Evolutionary conservation across 2,888 invertebrate genomes (phyloP).

Genomic region (Lithophane socia): DNA sequence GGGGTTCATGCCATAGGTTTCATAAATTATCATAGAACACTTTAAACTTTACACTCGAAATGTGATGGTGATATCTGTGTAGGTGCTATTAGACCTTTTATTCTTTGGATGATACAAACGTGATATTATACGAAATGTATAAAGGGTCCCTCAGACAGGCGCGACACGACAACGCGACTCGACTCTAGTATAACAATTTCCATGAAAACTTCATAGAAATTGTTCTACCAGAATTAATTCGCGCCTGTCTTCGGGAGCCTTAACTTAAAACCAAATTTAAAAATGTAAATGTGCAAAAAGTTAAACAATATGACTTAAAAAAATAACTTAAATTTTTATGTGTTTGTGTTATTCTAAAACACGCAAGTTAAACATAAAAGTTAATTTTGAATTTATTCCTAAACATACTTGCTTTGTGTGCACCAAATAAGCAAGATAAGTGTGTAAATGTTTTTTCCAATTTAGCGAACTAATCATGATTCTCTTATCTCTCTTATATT

Average conservation of each 20-base stretch:
- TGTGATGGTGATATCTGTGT: not conserved
- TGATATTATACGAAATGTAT: not conserved
- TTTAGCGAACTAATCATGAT: constrained; percentile 23
- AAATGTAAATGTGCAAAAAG: too few relatives aligned
- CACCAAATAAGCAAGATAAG: not conserved
- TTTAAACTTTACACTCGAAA: not conserved
- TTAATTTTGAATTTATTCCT: not conserved
- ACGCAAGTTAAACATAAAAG: not conserved
- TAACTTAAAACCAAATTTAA: too few relatives aligned
- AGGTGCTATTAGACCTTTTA: not conserved
- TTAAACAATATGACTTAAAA: too few relatives aligned
- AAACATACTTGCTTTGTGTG: constrained; percentile 5
- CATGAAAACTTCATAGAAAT: too few relatives aligned
- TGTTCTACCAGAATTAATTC: too few relatives aligned
- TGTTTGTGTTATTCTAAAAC: not conserved
- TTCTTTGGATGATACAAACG: not conserved
- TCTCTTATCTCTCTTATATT: constrained; percentile 29
- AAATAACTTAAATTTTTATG: too few relatives aligned
- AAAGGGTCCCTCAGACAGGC: too few relatives aligned
- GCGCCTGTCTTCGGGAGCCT: too few relatives aligned
- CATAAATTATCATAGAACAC: not conserved
- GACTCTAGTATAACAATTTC: too few relatives aligned
- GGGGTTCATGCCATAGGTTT: too few relatives aligned
- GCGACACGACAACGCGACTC: too few relatives aligned
- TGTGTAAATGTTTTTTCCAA: constrained; percentile 35